A percentile compares a stretch with the other conserved stretches of the same genome.
Evolutionary conservation across 1,140 invertebrate genomes (phyloP).

Genomic region (Cotesia vestalis): DNA sequence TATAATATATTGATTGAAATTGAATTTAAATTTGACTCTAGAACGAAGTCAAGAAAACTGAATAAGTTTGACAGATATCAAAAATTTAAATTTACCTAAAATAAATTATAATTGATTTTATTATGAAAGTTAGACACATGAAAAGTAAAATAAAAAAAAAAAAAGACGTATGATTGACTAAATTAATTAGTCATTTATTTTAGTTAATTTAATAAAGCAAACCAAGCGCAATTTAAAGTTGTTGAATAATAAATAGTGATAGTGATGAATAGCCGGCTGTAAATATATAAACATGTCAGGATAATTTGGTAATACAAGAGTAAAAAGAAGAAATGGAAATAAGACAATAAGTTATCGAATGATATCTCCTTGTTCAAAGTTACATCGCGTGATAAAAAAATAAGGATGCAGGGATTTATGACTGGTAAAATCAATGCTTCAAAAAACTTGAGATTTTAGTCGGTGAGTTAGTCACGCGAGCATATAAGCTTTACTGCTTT

Average conservation of each 20-base stretch:
- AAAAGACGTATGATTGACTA: too few species aligned
- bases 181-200: too few species aligned
- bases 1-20: too few species aligned
- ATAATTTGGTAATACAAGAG: background rate
- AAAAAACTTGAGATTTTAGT: slow-evolving; percentile 34
- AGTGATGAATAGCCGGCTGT: background rate
- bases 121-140: too few species aligned
- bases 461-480: slow-evolving; percentile 34
- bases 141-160: too few species aligned
- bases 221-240: background rate
- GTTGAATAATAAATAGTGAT: too few species aligned
- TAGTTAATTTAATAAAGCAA: background rate
- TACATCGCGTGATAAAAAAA: slow-evolving; percentile 21
- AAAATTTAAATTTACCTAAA: too few species aligned
- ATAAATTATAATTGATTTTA: too few species aligned
- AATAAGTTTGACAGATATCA: too few species aligned
- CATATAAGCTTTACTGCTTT: slow-evolving; percentile 21
- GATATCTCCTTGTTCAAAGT: background rate
- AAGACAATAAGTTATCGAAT: background rate
- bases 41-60: too few species aligned
- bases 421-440: slow-evolving; percentile 31
- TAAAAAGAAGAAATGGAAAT: background rate
- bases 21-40: too few species aligned
- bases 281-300: background rate
- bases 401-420: slow-evolving; percentile 31